These are phyloP conservation scores for Enteromius unitaeniatus DNA, from an alignment of 2,797 vertebrate species.

Conservation along the genomic window DNA sequence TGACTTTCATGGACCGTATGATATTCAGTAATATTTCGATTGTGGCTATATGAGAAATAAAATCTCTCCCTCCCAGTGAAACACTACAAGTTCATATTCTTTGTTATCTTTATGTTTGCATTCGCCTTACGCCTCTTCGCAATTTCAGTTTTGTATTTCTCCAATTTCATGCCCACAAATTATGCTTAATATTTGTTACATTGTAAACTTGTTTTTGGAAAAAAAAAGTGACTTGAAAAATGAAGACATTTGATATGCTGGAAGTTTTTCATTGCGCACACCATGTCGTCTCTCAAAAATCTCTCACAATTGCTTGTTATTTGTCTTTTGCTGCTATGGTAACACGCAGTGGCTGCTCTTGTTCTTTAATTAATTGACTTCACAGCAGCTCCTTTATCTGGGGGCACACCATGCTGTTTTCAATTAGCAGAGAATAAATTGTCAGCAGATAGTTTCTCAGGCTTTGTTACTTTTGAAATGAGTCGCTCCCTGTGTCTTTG, in stretches of 20 bases:
- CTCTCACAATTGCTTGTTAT: neutral
- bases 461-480: slow-evolving; percentile 12
- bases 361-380: slow-evolving; percentile 43
- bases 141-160: neutral
- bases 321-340: slow-evolving; percentile 59
- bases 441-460: slow-evolving; percentile 23
- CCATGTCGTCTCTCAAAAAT: neutral
- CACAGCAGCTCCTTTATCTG: slow-evolving; percentile 21
- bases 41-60: slow-evolving; percentile 4
- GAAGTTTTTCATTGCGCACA: neutral
- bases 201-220: neutral
- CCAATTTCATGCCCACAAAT: neutral
- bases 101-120: neutral
- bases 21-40: neutral
- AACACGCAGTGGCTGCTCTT: slow-evolving; percentile 15
- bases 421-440: slow-evolving; percentile 48
- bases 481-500: neutral
- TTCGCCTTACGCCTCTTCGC: neutral
- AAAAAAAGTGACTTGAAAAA: neutral
- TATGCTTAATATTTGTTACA: neutral
- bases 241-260: neutral
- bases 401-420: slow-evolving; percentile 39
- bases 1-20: neutral
- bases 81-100: neutral
- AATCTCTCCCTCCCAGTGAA: neutral